phyloP scores from a whole-genome alignment of 2,113 vertebrate genomes.

The Polypterus bichir region DNA sequence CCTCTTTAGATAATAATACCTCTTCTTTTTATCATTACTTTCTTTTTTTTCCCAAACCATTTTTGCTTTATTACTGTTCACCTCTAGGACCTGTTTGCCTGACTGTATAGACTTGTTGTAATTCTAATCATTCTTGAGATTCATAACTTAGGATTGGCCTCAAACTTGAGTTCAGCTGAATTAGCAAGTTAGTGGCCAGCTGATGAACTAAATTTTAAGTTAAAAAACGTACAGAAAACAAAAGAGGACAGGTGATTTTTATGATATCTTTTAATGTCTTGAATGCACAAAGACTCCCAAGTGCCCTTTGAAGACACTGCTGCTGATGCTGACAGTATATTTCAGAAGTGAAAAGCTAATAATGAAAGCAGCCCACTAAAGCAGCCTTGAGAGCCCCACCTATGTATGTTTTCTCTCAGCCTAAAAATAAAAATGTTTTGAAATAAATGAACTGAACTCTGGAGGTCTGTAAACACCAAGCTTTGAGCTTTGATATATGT shows the following conservation, averaged over 20 bases:
- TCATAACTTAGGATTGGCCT: background rate
- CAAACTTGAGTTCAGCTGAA: background rate
- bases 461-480: no score
- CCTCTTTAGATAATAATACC: no score
- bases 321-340: background rate
- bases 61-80: no score
- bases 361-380: background rate
- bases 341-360: background rate
- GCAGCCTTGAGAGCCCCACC: background rate
- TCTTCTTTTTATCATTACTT: no score
- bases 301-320: no score
- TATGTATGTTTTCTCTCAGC: no score
- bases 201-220: background rate
- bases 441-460: no score
- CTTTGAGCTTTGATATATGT: no score
- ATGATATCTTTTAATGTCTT: background rate
- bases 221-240: background rate
- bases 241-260: background rate
- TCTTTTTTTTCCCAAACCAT: no score
- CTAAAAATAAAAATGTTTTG: no score
- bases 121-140: slow-evolving; percentile 19
- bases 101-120: slow-evolving; percentile 10
- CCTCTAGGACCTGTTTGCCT: background rate
- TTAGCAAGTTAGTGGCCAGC: background rate
- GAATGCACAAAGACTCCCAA: background rate